Evolutionary conservation across 2,888 invertebrate species (phyloP).

Genomic region (Rotaria socialis): DNA sequence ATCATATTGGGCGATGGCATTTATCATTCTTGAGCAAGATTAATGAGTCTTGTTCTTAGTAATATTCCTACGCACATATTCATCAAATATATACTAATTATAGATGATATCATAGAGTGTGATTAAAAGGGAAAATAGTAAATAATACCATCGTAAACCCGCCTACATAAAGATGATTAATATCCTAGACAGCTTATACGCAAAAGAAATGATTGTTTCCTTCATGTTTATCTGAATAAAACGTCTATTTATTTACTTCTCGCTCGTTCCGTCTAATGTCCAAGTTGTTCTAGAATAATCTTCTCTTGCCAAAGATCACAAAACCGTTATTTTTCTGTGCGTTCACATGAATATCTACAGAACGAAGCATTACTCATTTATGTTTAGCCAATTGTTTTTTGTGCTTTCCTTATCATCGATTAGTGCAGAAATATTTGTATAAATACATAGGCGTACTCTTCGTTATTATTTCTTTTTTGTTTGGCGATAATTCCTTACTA

Average conservation of each 20-base stretch:
- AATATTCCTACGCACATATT: not conserved
- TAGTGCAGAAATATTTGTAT: not conserved
- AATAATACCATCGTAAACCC: not conserved
- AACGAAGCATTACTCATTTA: not conserved
- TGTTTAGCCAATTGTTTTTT: not conserved
- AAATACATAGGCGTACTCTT: not conserved
- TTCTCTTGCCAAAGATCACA: not conserved
- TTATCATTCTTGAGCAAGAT: not conserved
- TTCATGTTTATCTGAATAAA: not conserved
- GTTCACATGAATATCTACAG: not conserved
- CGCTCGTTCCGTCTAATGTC: not conserved
- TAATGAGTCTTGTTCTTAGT: not conserved
- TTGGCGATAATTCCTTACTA: not conserved
- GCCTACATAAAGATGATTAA: not conserved
- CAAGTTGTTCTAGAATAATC: not conserved
- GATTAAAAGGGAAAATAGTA: not conserved
- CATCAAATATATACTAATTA: not conserved
- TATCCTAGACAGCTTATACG: not conserved
- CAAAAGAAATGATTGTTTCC: not conserved
- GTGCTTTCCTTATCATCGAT: not conserved
- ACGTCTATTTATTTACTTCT: not conserved
- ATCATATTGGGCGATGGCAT: not conserved
- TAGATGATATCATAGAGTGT: not conserved
- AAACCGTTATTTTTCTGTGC: not conserved
- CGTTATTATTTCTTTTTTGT: not conserved